A percentile compares a stretch with the other conserved stretches of the same genome.
These are phyloP conservation scores for Apis laboriosa DNA, from an alignment of 1,140 invertebrate species.

Conservation along the genomic window DNA sequence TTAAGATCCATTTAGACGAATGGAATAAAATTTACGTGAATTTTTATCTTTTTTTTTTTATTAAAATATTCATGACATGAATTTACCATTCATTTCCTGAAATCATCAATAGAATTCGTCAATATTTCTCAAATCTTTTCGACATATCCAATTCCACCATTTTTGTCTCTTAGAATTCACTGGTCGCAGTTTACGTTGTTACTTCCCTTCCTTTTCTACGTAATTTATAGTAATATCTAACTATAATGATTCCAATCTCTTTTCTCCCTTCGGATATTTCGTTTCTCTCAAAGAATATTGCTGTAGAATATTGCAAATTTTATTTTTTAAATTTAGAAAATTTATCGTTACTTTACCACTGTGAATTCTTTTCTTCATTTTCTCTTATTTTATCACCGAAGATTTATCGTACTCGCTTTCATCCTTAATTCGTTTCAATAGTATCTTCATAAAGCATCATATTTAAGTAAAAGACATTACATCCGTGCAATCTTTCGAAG, in stretches of 20 bases:
- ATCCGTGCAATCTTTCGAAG: too few relatives aligned
- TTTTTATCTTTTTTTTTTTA: background rate
- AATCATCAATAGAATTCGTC: too few relatives aligned
- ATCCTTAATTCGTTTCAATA: background rate
- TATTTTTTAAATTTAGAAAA: background rate
- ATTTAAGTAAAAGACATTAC: too few relatives aligned
- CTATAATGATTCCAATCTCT: slow-evolving; percentile 4
- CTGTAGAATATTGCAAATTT: background rate
- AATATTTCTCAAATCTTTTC: background rate
- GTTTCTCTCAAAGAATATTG: background rate
- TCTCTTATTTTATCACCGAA: background rate
- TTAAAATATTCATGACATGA: background rate
- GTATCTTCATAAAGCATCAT: background rate
- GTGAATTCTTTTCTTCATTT: background rate
- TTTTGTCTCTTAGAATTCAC: background rate
- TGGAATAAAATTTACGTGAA: background rate
- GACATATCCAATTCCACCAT: background rate
- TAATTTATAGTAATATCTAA: slow-evolving; percentile 22
- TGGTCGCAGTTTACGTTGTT: slow-evolving; percentile 29
- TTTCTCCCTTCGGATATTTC: background rate
- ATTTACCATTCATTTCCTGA: too few relatives aligned
- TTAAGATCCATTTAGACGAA: slow-evolving; percentile 12
- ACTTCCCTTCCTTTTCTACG: slow-evolving; percentile 23
- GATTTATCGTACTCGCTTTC: background rate
- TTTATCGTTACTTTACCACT: background rate